phyloP scores from a whole-genome alignment of 2,113 vertebrate genomes.

The Hipposideros armiger region DNA sequence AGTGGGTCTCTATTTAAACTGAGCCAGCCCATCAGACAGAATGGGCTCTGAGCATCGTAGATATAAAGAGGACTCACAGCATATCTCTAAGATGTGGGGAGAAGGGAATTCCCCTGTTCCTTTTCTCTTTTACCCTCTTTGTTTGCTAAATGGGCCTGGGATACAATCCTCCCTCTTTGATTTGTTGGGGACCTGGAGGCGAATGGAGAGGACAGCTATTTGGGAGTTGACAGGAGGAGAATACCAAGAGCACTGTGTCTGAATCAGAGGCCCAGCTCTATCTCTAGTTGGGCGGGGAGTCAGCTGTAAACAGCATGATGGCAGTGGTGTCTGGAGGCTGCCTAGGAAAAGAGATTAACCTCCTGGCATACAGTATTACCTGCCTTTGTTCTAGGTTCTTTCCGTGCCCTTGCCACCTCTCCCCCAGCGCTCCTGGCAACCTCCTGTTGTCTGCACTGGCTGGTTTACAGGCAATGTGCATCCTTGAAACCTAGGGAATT shows the following conservation, averaged over 20 bases:
- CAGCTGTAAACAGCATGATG: slow-evolving; percentile 47
- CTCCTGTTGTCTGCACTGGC: not conserved
- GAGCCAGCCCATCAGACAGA: not conserved
- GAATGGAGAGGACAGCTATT: slow-evolving; percentile 51
- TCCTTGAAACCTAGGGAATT: slow-evolving; percentile 2
- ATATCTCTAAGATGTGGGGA: slow-evolving; percentile 7
- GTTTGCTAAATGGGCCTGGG: slow-evolving; percentile 40
- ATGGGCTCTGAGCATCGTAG: not conserved
- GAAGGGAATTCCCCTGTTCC: rapidly evolving
- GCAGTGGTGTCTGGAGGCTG: slow-evolving; percentile 44
- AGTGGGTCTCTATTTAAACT: slow-evolving; percentile 6
- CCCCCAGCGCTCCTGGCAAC: not conserved
- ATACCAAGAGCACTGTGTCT: not conserved
- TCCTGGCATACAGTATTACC: not conserved
- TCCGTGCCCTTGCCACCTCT: not conserved
- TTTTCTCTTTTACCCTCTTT: not conserved
- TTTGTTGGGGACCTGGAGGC: slow-evolving; percentile 2
- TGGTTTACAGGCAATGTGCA: not conserved
- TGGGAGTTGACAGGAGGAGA: slow-evolving; percentile 54
- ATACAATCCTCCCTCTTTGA: slow-evolving; percentile 35
- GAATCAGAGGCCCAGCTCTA: slow-evolving; percentile 47
- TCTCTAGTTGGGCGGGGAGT: not conserved
- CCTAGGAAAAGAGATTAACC: slow-evolving; percentile 14
- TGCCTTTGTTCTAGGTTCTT: slow-evolving; percentile 23
- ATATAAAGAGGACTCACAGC: not conserved